Base-by-base conservation (phyloP, 1,140 invertebrate species). In the Atta texana region DNA sequence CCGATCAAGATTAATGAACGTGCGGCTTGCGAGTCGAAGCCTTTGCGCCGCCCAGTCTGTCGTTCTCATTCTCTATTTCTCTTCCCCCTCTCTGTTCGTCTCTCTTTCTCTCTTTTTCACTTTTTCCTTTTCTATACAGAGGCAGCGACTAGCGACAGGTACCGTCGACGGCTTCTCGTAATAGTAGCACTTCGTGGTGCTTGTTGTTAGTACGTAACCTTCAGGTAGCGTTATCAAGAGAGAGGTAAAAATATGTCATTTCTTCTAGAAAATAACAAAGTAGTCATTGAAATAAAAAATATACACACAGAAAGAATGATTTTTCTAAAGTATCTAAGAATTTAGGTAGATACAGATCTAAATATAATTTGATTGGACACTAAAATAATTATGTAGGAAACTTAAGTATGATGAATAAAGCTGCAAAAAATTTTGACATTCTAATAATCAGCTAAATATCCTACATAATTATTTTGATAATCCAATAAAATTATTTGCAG, bases 1-100 rank as follows among this genome's bases (percentile, higher is more conserved):
- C 93, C 93, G 94, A 94, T 94, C 94, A 94, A 94, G 94, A 94
- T 94, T 94, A 94, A 94, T 94, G 94, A 94, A 93, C 90, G 92
- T 92, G 92, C 92, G 93, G 93, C 92, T 94, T 92, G 92, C 93
- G 91, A 94, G 93, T 88, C 92, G 89, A 94, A 93, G 87, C 92
- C 91, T 94, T 94, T 94, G 92, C 92, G 88, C 89, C 93, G 91
- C 92, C 91, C 91, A 91, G 91, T 90, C 92, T 81, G 92, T 88
- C 87, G 91, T 49, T 74, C 72, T 82, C 68, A 68, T 68, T 85
- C 86, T 85, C 72, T 85, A 49, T 87, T 72, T 74, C 81, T 74
- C 87, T 85, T 88, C 63, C 71, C 75, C 80, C 69, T 49, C 61
- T 44, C 49, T 21, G 12, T 53, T 39, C 21, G 55, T 82, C 28